These are phyloP conservation scores for Ligdia adustata DNA, from an alignment of 2,888 invertebrate genomes.

Conservation along the genomic window DNA sequence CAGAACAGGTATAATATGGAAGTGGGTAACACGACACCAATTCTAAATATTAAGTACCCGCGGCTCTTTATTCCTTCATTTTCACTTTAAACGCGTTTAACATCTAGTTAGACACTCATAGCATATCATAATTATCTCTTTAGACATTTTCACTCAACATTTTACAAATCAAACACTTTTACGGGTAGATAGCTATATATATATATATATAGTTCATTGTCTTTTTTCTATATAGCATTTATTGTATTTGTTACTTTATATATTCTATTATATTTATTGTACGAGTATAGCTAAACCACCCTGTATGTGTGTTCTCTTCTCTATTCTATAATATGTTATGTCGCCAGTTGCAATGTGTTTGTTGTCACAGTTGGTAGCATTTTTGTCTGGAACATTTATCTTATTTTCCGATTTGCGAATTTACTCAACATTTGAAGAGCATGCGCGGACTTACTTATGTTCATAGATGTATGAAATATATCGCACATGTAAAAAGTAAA, in stretches of 20 bases:
- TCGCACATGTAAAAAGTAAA: too few relatives aligned
- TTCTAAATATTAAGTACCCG: conserved; percentile 10
- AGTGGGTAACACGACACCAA: conserved; percentile 17
- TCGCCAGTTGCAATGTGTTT: conserved; percentile 39
- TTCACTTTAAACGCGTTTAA: background rate
- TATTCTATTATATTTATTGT: conserved; percentile 29
- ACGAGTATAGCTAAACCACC: conserved; percentile 59
- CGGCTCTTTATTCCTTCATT: background rate
- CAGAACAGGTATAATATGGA: conserved; percentile 26
- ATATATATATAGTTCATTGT: background rate
- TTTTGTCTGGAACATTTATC: conserved; percentile 9
- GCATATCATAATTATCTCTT: too few relatives aligned
- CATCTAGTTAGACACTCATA: background rate
- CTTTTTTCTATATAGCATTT: background rate
- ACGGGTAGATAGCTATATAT: background rate
- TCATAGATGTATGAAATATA: too few relatives aligned
- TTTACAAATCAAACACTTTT: background rate
- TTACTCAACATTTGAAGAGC: conserved; percentile 2
- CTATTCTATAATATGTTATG: conserved; percentile 28
- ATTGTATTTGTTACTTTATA: conserved; percentile 15
- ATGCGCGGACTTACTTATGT: too few relatives aligned
- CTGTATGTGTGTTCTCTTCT: conserved; percentile 54
- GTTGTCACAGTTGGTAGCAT: conserved; percentile 12
- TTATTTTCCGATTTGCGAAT: conserved; percentile 9
- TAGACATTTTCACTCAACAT: background rate